These are phyloP conservation scores for Serinus canaria DNA, from an alignment of 2,113 vertebrate genomes.

Conservation along the genomic window DNA sequence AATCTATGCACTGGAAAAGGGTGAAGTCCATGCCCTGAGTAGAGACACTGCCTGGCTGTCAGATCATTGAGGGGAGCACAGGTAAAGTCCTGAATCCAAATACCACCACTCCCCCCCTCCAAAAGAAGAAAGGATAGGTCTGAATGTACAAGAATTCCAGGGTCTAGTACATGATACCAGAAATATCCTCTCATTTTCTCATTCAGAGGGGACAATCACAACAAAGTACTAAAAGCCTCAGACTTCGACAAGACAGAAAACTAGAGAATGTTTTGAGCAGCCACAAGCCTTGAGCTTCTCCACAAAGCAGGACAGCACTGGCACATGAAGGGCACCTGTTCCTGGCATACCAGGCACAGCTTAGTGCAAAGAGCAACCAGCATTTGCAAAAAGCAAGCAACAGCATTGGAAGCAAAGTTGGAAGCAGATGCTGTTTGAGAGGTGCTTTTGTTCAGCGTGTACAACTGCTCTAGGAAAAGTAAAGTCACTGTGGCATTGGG, in stretches of 20 bases:
- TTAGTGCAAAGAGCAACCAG: neutral
- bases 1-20: neutral
- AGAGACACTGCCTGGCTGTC: neutral
- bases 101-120: neutral
- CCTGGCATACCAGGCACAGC: neutral
- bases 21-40: neutral
- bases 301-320: neutral
- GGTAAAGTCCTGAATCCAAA: neutral
- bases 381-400: neutral
- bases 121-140: rapidly evolving
- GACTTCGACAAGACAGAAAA: neutral
- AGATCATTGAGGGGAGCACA: neutral
- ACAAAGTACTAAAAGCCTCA: neutral
- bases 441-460: neutral
- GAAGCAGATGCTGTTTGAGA: neutral
- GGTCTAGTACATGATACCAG: neutral
- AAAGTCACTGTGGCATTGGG: rapidly evolving
- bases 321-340: neutral
- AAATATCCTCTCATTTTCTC: neutral
- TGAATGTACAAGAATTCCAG: neutral
- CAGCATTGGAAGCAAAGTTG: neutral
- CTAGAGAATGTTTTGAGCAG: neutral
- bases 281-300: neutral
- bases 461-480: neutral
- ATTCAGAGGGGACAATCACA: neutral